Evolutionary conservation across 2,888 invertebrate species (phyloP), one percentile per base, ranked within the genome.

Genomic region (Abrostola triplasia): DNA sequence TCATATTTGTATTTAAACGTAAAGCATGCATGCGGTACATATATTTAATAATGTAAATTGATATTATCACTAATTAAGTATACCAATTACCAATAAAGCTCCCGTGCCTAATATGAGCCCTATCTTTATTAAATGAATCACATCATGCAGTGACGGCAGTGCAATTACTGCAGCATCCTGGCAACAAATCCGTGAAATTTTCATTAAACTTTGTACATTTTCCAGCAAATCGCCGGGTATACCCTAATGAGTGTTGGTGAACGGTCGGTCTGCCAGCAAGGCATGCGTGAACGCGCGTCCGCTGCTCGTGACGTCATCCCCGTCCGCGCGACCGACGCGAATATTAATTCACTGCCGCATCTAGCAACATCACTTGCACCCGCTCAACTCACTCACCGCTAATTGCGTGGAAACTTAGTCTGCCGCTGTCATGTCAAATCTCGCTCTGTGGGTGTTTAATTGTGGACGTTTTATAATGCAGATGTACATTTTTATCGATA

Each of bases 331-430:
- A 68, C 73, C 77, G 85, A 81, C 79, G 77, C 85, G 90, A 90
- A 90, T 92, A 92, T 91, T 92, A 92, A 92, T 92, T 90, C 88
- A 81, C 79, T 76, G 79, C 81, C 80, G 77, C 79, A 79, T 84
- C 85, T 74, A 80, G 76, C 84, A 81, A 84, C 86, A 87, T 90
- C 90, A 87, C 80, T 80, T 73, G 82, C 90, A 89, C 77, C 77
- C 77, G 66, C 80, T 76, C 77, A 57, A 51, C 57, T 64, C 70
- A 62, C 49, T 58, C 60, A 41, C 84, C 83, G 83, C 80, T 84
- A 85, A 86, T 89, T 83, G 79, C 72, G 77, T 74, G 70, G 79
- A 79, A 80, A 83, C 55, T 60, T 83, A 82, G 79, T 73, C 72
- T 74, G 72, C 65, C 82, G 78, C 72, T 60, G 59, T 53, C 68